Percentiles rank a stretch among this genome's conserved stretches.
These are phyloP conservation scores for Pollimyrus isidori DNA, from an alignment of 2,113 vertebrate species.

Conservation along the genomic window DNA sequence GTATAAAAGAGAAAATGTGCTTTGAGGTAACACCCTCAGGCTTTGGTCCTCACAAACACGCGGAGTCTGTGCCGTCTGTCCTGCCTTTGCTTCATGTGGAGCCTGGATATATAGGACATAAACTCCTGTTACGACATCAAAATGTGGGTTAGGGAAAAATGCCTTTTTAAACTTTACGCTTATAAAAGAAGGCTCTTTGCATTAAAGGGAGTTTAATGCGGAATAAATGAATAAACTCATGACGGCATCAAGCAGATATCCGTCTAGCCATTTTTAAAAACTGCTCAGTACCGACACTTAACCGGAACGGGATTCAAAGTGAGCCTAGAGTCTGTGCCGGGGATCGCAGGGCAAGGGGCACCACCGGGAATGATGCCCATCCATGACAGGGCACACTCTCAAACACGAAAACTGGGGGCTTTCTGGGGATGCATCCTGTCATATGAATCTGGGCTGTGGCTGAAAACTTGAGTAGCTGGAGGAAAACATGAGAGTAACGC, in stretches of 20 bases:
- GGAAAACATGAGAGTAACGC: not conserved
- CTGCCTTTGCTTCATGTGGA: not conserved
- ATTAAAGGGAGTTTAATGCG: not conserved
- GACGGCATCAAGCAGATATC: not conserved
- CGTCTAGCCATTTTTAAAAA: not conserved
- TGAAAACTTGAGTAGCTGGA: not conserved
- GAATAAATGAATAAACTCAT: not conserved
- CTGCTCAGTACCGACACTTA: not conserved
- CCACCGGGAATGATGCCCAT: not conserved
- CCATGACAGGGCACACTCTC: not conserved
- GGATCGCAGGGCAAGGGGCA: not conserved
- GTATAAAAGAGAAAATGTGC: not conserved
- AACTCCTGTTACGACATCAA: not conserved
- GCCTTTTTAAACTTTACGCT: not conserved
- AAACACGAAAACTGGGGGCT: not conserved
- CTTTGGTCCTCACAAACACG: not conserved
- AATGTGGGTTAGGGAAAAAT: not conserved
- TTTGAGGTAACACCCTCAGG: not conserved
- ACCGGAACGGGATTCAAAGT: not conserved
- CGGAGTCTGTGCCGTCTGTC: not conserved
- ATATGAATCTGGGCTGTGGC: not conserved
- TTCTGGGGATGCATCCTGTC: not conserved
- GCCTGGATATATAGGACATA: not conserved
- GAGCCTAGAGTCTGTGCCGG: not conserved
- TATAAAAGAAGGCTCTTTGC: not conserved